These are phyloP conservation scores for Chironomus tepperi DNA, from an alignment of 1,140 invertebrate genomes.

Conservation along the genomic window DNA sequence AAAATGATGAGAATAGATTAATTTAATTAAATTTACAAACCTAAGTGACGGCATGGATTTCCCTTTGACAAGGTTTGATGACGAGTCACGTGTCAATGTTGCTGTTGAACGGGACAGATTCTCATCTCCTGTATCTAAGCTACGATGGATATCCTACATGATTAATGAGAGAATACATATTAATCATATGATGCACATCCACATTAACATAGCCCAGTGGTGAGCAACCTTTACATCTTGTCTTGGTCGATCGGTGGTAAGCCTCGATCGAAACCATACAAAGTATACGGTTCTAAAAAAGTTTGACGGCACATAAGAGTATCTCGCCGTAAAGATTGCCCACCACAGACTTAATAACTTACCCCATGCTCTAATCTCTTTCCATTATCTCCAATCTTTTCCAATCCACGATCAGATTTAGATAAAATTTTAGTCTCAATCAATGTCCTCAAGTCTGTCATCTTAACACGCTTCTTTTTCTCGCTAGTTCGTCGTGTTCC, in stretches of 20 bases:
- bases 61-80: slow-evolving; percentile 76
- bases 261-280: too few relatives aligned
- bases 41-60: slow-evolving; percentile 93
- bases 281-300: slow-evolving; percentile 35
- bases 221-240: too few relatives aligned
- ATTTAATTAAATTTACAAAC: slow-evolving; percentile 45
- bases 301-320: too few relatives aligned
- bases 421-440: slow-evolving; percentile 85
- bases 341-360: slow-evolving; percentile 35
- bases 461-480: slow-evolving; percentile 80
- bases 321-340: too few relatives aligned
- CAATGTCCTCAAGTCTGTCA: slow-evolving; percentile 79
- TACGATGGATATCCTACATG: slow-evolving; percentile 63
- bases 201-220: slow-evolving; percentile 24
- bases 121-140: slow-evolving; percentile 67
- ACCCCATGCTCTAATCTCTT: slow-evolving; percentile 39
- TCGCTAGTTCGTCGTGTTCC: slow-evolving; percentile 65
- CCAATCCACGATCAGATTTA: slow-evolving; percentile 81
- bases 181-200: neutral
- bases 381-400: slow-evolving; percentile 69
- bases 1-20: slow-evolving; percentile 34
- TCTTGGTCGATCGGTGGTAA: too few relatives aligned
- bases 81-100: slow-evolving; percentile 44
- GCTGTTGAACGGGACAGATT: slow-evolving; percentile 56
- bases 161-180: slow-evolving; percentile 24